Conservation (phyloP, 2,888 invertebrate genomes). For the Chalcosyrphus nemorum region DNA sequence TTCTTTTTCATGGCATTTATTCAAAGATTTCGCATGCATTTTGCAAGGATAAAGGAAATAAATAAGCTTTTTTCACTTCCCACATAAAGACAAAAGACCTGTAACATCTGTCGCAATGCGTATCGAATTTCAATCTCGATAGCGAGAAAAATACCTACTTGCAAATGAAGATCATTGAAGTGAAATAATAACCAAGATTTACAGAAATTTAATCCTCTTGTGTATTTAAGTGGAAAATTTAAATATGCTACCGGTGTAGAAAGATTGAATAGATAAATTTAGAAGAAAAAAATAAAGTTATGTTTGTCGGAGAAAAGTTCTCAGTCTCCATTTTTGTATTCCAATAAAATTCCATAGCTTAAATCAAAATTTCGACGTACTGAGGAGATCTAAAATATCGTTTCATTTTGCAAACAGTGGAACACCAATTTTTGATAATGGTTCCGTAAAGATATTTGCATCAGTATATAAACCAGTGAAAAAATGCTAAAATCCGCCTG, state of each 20-base stretch:
- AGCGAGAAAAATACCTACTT: constrained; percentile 17
- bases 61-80: constrained; percentile 42
- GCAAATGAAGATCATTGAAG: constrained; percentile 39
- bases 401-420: too few species aligned
- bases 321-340: too few species aligned
- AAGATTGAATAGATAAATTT: too few species aligned
- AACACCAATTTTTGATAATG: too few species aligned
- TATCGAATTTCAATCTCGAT: constrained; percentile 64
- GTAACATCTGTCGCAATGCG: constrained; percentile 45
- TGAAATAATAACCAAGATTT: constrained; percentile 38
- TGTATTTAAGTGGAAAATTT: constrained; percentile 35
- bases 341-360: too few species aligned
- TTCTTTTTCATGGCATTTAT: constrained; percentile 17
- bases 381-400: too few species aligned
- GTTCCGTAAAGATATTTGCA: too few species aligned
- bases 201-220: constrained; percentile 44
- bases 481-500: too few species aligned
- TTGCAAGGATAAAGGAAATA: constrained; percentile 37
- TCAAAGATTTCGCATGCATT: constrained; percentile 34
- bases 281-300: too few species aligned
- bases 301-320: too few species aligned
- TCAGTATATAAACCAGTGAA: too few species aligned
- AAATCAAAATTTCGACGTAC: too few species aligned
- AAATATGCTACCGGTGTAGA: constrained; percentile 37
- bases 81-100: constrained; percentile 54